These are phyloP conservation scores for Helicoverpa zea DNA, from an alignment of 1,140 invertebrate genomes.

Conservation along the genomic window DNA sequence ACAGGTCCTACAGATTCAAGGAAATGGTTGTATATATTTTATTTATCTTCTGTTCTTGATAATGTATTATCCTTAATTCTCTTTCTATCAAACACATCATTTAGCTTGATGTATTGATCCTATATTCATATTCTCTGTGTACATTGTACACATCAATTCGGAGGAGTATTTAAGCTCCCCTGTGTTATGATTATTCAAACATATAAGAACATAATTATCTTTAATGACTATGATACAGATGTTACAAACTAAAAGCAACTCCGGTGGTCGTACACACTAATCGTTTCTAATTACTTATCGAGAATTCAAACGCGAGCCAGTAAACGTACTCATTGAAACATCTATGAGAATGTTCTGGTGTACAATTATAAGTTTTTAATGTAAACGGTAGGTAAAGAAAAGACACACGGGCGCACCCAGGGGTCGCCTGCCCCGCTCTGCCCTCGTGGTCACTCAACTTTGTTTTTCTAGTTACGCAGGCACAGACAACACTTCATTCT, in stretches of 20 bases:
- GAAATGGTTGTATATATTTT: not conserved
- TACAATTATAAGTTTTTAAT: slow-evolving; percentile 23
- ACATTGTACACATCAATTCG: too few relatives aligned
- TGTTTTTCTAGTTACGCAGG: slow-evolving; percentile 73
- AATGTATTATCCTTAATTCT: too few relatives aligned
- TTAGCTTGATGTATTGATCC: too few relatives aligned
- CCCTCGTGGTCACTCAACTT: slow-evolving; percentile 76
- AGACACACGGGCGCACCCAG: not conserved
- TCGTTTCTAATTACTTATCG: not conserved
- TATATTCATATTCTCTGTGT: too few relatives aligned
- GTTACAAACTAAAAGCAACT: too few relatives aligned
- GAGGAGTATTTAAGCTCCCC: too few relatives aligned
- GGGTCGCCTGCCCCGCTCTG: slow-evolving; percentile 61
- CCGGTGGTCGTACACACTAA: not conserved
- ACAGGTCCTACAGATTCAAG: not conserved
- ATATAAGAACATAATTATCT: too few relatives aligned
- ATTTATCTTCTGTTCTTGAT: too few relatives aligned
- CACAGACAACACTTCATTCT: slow-evolving; percentile 61
- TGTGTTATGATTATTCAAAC: too few relatives aligned
- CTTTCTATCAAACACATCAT: too few relatives aligned
- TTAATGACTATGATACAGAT: too few relatives aligned
- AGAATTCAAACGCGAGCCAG: not conserved
- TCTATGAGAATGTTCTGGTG: slow-evolving; percentile 13
- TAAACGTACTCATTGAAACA: slow-evolving; percentile 3
- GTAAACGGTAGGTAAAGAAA: not conserved